Percentiles rank a stretch among this genome's conserved stretches.
Conservation (phyloP, 2,797 vertebrate species). For the Anguilla obscura region DNA sequence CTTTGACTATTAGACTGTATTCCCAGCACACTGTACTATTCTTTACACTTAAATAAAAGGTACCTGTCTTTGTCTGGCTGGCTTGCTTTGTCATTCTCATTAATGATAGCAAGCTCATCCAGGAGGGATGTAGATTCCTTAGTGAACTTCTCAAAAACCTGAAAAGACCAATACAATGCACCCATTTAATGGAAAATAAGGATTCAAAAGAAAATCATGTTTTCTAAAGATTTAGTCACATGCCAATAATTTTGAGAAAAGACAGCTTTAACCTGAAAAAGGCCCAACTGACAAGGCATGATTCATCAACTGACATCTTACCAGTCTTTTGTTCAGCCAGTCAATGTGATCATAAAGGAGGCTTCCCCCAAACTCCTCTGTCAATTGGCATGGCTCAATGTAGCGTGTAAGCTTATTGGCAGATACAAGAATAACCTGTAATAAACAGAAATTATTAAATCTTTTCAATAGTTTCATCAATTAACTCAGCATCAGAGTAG, state of each 20-base stretch:
- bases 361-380: constrained; percentile 95
- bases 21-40: neutral
- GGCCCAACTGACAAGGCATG: neutral
- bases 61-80: constrained; percentile 89
- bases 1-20: neutral
- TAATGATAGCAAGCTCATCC: constrained; percentile 92
- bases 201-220: neutral
- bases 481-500: neutral
- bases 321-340: constrained; percentile 97
- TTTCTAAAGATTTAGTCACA: neutral
- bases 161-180: constrained; percentile 33
- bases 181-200: neutral
- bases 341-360: constrained; percentile 95
- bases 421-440: constrained; percentile 96
- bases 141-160: constrained; percentile 99
- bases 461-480: neutral
- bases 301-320: constrained; percentile 60
- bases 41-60: neutral
- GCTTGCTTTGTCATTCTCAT: constrained; percentile 86
- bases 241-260: neutral
- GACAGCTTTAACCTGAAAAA: neutral
- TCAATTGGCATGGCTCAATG: constrained; percentile 94
- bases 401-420: constrained; percentile 97
- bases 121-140: constrained; percentile 93
- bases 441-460: neutral